These are phyloP conservation scores for Amiota communis DNA, from an alignment of 2,888 invertebrate genomes.

Conservation along the genomic window DNA sequence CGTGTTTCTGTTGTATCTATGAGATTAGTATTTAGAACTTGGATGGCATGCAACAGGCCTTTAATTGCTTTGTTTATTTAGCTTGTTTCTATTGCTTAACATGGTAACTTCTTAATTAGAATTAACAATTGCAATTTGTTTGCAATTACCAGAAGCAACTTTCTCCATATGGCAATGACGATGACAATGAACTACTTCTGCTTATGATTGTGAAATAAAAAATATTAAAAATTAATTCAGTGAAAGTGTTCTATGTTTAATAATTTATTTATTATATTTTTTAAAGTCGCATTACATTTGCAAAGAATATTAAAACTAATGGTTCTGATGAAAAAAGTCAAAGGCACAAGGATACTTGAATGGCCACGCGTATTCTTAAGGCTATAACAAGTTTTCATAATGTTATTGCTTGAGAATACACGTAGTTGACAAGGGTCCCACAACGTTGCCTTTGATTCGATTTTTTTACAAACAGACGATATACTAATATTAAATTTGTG, in stretches of 20 bases:
- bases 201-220: not conserved
- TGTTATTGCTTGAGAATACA: slow-evolving; percentile 99
- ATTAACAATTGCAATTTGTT: not conserved
- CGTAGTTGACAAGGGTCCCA: slow-evolving; percentile 90
- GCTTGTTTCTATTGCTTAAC: too few species aligned
- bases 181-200: not conserved
- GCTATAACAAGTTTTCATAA: slow-evolving; percentile 95
- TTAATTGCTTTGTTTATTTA: too few species aligned
- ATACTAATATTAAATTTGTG: not conserved
- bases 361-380: slow-evolving; percentile 99
- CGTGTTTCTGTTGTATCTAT: slow-evolving; percentile 17
- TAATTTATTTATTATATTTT: not conserved
- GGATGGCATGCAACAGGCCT: too few species aligned
- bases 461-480: not conserved
- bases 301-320: slow-evolving; percentile 4
- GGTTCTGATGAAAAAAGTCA: slow-evolving; percentile 8
- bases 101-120: too few species aligned
- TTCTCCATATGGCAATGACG: not conserved
- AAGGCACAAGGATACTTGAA: slow-evolving; percentile 76
- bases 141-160: not conserved
- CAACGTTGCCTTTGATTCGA: slow-evolving; percentile 53
- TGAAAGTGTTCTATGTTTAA: not conserved
- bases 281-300: not conserved
- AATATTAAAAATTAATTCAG: not conserved
- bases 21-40: not conserved